These are phyloP conservation scores for Rambutsinella grinnellia DNA, from an alignment of 2,888 invertebrate species.

Conservation along the genomic window DNA sequence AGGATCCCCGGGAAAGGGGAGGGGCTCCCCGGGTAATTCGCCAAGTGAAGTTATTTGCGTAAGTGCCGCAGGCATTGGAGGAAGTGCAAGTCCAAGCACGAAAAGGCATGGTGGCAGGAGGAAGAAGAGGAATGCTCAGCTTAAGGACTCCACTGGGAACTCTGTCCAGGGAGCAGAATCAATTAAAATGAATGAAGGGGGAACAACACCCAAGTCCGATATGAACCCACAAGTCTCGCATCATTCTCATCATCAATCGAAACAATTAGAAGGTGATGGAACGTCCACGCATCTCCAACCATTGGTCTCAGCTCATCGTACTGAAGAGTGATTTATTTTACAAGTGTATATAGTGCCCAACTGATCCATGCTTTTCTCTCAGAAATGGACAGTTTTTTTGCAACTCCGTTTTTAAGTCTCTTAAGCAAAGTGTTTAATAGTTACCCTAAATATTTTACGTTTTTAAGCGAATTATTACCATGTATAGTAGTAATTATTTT, in stretches of 20 bases:
- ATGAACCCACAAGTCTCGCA: not conserved
- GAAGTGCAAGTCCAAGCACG: not conserved
- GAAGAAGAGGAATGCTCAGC: constrained; percentile 29
- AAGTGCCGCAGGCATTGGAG: not conserved
- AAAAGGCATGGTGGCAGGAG: constrained; percentile 23
- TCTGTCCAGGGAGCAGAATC: not conserved
- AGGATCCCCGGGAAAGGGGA: not conserved
- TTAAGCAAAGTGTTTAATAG: no score
- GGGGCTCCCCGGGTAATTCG: constrained; percentile 9
- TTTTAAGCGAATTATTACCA: no score
- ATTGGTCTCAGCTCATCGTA: constrained; percentile 47
- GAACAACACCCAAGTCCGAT: not conserved
- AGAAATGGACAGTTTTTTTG: no score
- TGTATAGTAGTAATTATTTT: no score
- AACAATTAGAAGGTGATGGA: constrained; percentile 26
- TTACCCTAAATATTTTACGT: no score
- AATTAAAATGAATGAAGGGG: not conserved
- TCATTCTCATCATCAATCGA: constrained; percentile 11
- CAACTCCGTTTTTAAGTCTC: no score
- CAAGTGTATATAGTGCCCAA: no score
- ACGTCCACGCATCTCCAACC: constrained; percentile 46
- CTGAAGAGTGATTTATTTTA: constrained; percentile 30
- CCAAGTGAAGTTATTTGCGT: not conserved
- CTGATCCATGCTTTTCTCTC: no score
- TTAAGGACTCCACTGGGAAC: constrained; percentile 23